Conservation (phyloP, 2,888 invertebrate genomes). For the Beris morrisii region DNA sequence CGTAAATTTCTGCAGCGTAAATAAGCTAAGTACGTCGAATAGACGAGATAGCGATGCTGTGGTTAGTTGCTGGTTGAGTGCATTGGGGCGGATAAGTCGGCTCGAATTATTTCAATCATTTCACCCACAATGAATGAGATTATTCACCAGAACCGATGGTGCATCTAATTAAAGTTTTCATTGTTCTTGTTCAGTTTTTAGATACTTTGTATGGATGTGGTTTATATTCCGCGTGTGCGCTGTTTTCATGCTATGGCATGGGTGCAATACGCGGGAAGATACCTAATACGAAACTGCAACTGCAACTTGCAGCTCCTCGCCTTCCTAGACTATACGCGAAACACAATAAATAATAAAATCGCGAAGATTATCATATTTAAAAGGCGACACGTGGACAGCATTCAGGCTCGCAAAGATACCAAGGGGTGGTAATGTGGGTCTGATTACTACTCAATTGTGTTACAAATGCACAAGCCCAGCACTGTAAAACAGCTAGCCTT, state of each 20-base stretch:
- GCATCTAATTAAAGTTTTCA: slow-evolving; percentile 12
- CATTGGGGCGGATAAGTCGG: slow-evolving; percentile 2
- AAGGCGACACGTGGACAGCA: no score
- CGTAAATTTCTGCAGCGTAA: slow-evolving; percentile 1
- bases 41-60: not conserved
- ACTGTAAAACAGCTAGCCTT: no score
- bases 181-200: not conserved
- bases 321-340: no score
- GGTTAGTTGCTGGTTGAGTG: not conserved
- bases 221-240: not conserved
- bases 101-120: slow-evolving; percentile 6
- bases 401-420: no score
- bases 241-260: not conserved
- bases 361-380: no score
- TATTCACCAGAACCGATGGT: not conserved
- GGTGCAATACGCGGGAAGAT: not conserved
- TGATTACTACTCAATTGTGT: no score
- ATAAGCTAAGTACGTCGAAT: no score
- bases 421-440: no score
- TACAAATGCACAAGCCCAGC: no score
- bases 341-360: no score
- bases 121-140: slow-evolving; percentile 1
- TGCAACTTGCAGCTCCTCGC: no score
- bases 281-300: no score
- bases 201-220: not conserved